phyloP scores from a whole-genome alignment of 1,140 invertebrate genomes.

The Ptiloglossa arizonensis region DNA sequence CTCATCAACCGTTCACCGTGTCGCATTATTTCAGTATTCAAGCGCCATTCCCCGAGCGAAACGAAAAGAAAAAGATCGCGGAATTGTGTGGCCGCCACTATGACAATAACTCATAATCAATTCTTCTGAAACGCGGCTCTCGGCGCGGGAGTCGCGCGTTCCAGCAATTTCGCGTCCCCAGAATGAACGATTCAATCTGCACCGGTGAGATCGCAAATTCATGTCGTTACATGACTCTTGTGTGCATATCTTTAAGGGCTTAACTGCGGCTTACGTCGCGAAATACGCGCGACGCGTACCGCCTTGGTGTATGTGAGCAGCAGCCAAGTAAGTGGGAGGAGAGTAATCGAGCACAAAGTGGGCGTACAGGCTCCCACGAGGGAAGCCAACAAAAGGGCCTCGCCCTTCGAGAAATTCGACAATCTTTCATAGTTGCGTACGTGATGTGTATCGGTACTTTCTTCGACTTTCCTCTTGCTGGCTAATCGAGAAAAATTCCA shows the following conservation, averaged over 20 bases:
- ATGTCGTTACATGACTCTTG: conserved; percentile 47
- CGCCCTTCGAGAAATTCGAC: conserved; percentile 55
- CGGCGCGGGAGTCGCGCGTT: background rate
- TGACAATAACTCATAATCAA: conserved; percentile 35
- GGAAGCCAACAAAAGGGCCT: conserved; percentile 36
- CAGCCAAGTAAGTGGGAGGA: conserved; percentile 27
- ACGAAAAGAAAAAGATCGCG: background rate
- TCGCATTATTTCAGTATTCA: conserved; percentile 6
- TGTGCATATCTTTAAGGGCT: conserved; percentile 45
- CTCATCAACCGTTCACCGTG: background rate
- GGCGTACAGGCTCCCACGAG: conserved; percentile 39
- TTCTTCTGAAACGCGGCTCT: background rate
- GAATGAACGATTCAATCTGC: conserved; percentile 59
- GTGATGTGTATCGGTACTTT: background rate
- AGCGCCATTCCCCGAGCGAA: background rate
- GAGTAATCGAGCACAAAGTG: conserved; percentile 36
- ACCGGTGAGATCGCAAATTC: conserved; percentile 58
- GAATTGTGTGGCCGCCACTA: background rate
- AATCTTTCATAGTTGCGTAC: conserved; percentile 39
- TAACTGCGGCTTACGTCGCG: conserved; percentile 52
- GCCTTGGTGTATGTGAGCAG: conserved; percentile 23
- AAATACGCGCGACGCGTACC: conserved; percentile 20
- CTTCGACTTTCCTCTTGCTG: too few relatives aligned
- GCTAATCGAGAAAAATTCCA: too few relatives aligned
- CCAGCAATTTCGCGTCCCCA: conserved; percentile 48